phyloP scores from a whole-genome alignment of 2,888 invertebrate genomes.

The Dorcus hopei region DNA sequence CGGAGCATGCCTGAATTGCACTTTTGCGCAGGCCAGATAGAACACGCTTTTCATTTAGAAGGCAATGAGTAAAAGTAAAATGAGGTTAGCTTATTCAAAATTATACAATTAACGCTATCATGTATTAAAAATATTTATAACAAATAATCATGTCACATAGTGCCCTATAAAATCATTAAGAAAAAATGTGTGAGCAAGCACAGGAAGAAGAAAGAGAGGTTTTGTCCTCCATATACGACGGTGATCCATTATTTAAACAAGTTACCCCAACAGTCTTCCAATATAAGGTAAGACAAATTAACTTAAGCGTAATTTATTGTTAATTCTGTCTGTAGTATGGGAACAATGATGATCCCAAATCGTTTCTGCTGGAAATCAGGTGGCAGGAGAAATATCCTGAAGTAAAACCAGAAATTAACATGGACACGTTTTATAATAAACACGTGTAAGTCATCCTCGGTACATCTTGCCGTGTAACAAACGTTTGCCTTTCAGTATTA shows the following conservation, averaged over 20 bases:
- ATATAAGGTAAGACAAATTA: constrained; percentile 71
- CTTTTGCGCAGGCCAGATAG: no score
- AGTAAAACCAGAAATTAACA: constrained; percentile 73
- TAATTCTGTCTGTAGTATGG: constrained; percentile 62
- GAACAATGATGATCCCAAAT: constrained; percentile 72
- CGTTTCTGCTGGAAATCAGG: constrained; percentile 82
- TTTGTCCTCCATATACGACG: constrained; percentile 89
- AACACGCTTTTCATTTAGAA: no score
- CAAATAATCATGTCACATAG: no score
- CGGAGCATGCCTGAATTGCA: no score
- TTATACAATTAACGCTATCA: no score
- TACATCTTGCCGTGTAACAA: not conserved
- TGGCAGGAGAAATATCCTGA: constrained; percentile 88
- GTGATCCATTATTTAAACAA: constrained; percentile 83
- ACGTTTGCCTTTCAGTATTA: constrained; percentile 53
- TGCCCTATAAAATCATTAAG: not conserved
- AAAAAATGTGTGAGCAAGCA: constrained; percentile 52
- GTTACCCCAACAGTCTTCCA: constrained; percentile 76
- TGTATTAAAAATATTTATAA: no score
- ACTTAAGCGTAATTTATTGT: not conserved
- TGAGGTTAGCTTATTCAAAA: no score
- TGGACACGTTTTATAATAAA: constrained; percentile 92
- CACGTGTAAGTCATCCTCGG: constrained; percentile 69
- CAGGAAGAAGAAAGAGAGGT: constrained; percentile 90
- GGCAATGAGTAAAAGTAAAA: no score